Conservation (phyloP, 1,140 invertebrate genomes). For the Aphidius ervi region DNA sequence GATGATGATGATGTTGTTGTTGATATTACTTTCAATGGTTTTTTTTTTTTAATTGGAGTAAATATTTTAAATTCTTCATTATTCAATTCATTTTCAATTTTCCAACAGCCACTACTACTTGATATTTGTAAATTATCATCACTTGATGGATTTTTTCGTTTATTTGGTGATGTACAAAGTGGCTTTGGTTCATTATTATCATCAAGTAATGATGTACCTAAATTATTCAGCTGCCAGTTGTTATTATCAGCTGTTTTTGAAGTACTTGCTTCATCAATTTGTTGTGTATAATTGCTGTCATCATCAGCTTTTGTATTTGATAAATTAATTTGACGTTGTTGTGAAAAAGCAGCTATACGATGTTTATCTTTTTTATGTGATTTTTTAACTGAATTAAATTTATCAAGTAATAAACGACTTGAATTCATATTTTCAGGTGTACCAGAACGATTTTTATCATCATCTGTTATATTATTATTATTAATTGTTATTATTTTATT, state of each 20-base stretch:
- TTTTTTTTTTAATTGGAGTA: slow-evolving; percentile 42
- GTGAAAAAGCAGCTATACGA: slow-evolving; percentile 33
- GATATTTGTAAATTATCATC: slow-evolving; percentile 8
- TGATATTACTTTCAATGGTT: slow-evolving; percentile 10
- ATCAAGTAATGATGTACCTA: slow-evolving; percentile 6
- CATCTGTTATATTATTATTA: neutral
- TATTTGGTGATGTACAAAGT: slow-evolving; percentile 29
- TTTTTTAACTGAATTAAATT: slow-evolving; percentile 44
- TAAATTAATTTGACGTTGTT: slow-evolving; percentile 23
- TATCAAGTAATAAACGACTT: slow-evolving; percentile 38
- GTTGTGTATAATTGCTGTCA: too few species aligned
- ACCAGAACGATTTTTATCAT: slow-evolving; percentile 26
- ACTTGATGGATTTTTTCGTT: slow-evolving; percentile 31
- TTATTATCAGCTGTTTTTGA: neutral
- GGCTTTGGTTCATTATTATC: slow-evolving; percentile 4
- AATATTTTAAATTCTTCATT: slow-evolving; percentile 42
- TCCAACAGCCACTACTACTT: slow-evolving; percentile 2
- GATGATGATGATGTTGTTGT: slow-evolving; percentile 1
- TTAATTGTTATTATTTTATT: neutral
- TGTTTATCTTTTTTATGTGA: slow-evolving; percentile 46
- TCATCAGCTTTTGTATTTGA: too few species aligned
- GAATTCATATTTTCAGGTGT: slow-evolving; percentile 45
- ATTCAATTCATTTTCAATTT: slow-evolving; percentile 15
- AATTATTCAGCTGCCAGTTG: neutral
- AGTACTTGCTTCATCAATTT: too few species aligned